Base-by-base conservation (phyloP, 2,113 vertebrate species). In the Myotis yumanensis region DNA sequence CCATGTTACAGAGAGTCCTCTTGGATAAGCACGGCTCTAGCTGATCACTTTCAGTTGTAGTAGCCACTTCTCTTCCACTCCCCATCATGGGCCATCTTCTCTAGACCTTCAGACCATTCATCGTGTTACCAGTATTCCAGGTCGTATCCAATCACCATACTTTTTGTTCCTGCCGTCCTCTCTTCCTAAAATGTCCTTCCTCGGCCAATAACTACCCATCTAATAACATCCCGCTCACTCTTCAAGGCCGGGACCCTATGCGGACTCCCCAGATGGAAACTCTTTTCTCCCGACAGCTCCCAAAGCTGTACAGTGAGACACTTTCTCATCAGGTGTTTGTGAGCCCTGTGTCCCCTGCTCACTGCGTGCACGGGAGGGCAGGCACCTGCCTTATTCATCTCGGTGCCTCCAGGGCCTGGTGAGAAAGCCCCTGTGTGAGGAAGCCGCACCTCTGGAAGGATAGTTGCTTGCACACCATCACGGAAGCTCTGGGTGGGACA, bases 111-210 rank as follows among this genome's bases (percentile, higher is more conserved):
- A 37, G 54, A 25, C 30, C 66, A 43, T n/a, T 80, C 12, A 1
- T 2, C 6, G 3, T 1, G 8, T 48, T 57, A 46, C 80, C 37
- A 15, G 9, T 66, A n/a, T 80, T n/a, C 72, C 51, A 30, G 30
- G 11, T 89, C 23, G 20, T 32, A 37, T 15, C n/a, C 32, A 32
- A 2, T 28, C 18, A 25, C 59, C 79, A 9, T 10, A 25, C 59
- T 10, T 71, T 92, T 48, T 76, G 35, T 69, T 92, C 51, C 5
- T 46, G 79, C 18, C 54, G 18, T 40, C 54, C 8, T 72, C 46
- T 90, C 77, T 90, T 75, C 77, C 51, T 90, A 64, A 89, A 91
- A 85, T 66, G 28, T 35, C 68, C 48, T 77, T 91, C 32, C 28
- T 75, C 59, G 48, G 22, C 84, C 37, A 35, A 35, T 66, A 30